Evolutionary conservation across 2,797 vertebrate species (phyloP).

Genomic region (Eleutherodactylus coqui): DNA sequence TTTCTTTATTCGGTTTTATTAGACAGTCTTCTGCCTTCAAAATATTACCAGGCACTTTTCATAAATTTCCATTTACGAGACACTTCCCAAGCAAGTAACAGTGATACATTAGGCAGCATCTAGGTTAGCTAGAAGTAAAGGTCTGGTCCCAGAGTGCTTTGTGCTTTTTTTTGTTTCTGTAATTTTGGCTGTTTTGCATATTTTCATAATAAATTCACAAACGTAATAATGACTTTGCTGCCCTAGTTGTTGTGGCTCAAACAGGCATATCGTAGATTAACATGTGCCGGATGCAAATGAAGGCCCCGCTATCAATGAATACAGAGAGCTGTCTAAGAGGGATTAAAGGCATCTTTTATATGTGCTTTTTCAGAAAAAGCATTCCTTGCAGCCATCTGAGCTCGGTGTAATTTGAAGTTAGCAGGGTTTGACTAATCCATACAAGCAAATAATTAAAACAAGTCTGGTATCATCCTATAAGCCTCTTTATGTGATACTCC

Average conservation of each 20-base stretch:
- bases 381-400: constrained; percentile 60
- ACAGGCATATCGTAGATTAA: constrained; percentile 44
- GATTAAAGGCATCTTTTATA: constrained; percentile 51
- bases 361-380: constrained; percentile 31
- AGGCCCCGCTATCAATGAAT: constrained; percentile 47
- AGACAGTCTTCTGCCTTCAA: constrained; percentile 20
- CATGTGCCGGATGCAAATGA: constrained; percentile 41
- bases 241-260: constrained; percentile 7
- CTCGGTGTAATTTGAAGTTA: constrained; percentile 65
- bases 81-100: constrained; percentile 5
- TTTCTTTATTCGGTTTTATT: constrained; percentile 30
- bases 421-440: constrained; percentile 60
- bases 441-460: constrained; percentile 53
- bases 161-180: not conserved
- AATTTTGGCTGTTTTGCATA: constrained; percentile 3
- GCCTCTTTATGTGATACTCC: constrained; percentile 51
- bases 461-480: constrained; percentile 56
- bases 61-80: constrained; percentile 34
- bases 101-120: constrained; percentile 7
- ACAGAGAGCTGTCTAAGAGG: constrained; percentile 46
- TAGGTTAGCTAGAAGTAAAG: constrained; percentile 11
- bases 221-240: constrained; percentile 40
- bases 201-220: constrained; percentile 8
- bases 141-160: constrained; percentile 3
- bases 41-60: constrained; percentile 34